A percentile compares a stretch with the other conserved stretches of the same genome.
phyloP scores from a whole-genome alignment of 2,888 invertebrate species.

The Matsumyia berberina region DNA sequence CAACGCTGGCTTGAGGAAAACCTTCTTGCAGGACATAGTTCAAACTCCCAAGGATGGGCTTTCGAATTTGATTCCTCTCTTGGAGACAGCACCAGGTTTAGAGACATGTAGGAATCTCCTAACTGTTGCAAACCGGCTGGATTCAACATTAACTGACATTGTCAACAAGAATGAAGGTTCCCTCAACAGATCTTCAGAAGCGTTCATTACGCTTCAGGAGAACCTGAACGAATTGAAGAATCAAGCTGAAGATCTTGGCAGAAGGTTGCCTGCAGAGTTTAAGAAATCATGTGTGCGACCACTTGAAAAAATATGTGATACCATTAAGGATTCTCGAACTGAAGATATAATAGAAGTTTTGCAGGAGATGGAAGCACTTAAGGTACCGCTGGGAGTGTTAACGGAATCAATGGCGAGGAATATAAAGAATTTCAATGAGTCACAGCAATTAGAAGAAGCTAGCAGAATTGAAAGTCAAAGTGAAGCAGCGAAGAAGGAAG shows the following conservation, averaged over 20 bases:
- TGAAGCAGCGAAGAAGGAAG: slow-evolving; percentile 7
- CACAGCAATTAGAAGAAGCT: slow-evolving; percentile 19
- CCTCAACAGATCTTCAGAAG: slow-evolving; percentile 42
- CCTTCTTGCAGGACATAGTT: slow-evolving; percentile 78
- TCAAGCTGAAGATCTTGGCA: slow-evolving; percentile 50
- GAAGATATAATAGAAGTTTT: slow-evolving; percentile 75
- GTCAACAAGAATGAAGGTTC: slow-evolving; percentile 56
- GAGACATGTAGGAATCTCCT: slow-evolving; percentile 57
- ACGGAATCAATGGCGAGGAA: slow-evolving; percentile 50
- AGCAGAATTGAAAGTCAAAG: neutral
- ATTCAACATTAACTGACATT: slow-evolving; percentile 44
- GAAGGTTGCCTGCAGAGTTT: slow-evolving; percentile 51
- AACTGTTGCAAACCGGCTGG: slow-evolving; percentile 50
- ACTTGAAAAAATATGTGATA: slow-evolving; percentile 44
- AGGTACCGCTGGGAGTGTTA: slow-evolving; percentile 62
- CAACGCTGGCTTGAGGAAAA: slow-evolving; percentile 77
- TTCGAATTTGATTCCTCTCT: slow-evolving; percentile 66
- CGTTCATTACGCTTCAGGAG: slow-evolving; percentile 37
- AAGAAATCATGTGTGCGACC: slow-evolving; percentile 57
- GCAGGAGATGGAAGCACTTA: slow-evolving; percentile 77
- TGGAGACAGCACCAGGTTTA: slow-evolving; percentile 55
- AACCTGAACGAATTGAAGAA: slow-evolving; percentile 29
- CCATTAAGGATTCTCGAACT: slow-evolving; percentile 26
- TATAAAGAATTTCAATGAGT: slow-evolving; percentile 56
- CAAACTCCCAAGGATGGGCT: slow-evolving; percentile 77